Percentiles rank a stretch among this genome's conserved stretches.
Evolutionary conservation across 2,888 invertebrate genomes (phyloP).

Genomic region (Himalopsyche tibetana): DNA sequence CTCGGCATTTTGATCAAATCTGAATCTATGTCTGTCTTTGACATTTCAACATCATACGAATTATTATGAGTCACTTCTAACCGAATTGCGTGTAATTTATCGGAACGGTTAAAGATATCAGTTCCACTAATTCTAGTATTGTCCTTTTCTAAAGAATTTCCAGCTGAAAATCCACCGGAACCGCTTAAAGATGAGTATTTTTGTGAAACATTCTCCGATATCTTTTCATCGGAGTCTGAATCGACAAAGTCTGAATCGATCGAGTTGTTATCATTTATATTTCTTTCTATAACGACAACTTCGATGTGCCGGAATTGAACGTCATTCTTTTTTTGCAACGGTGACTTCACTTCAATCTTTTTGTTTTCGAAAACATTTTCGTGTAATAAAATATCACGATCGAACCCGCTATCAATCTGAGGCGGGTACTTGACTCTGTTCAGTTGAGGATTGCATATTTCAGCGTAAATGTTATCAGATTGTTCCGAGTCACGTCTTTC

Average conservation of each 20-base stretch:
- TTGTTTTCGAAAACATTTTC: conserved; percentile 73
- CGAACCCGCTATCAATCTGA: conserved; percentile 71
- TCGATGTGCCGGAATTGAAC: conserved; percentile 76
- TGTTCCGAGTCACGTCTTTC: conserved; percentile 69
- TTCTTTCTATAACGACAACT: conserved; percentile 77
- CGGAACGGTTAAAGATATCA: conserved; percentile 68
- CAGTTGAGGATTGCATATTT: conserved; percentile 78
- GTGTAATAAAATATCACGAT: conserved; percentile 69
- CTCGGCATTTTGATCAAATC: conserved; percentile 55
- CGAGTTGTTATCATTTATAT: conserved; percentile 74
- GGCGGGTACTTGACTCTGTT: conserved; percentile 67
- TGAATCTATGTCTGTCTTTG: conserved; percentile 50
- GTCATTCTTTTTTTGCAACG: conserved; percentile 70
- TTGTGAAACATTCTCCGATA: conserved; percentile 66
- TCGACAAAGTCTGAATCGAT: conserved; percentile 72
- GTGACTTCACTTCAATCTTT: conserved; percentile 71
- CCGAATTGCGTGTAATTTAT: conserved; percentile 75
- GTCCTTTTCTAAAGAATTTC: conserved; percentile 75
- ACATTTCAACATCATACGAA: conserved; percentile 57
- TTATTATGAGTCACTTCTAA: conserved; percentile 73
- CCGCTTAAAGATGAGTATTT: conserved; percentile 63
- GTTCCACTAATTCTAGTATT: conserved; percentile 66
- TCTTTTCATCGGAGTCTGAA: conserved; percentile 67
- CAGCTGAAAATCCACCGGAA: conserved; percentile 70
- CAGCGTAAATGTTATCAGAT: conserved; percentile 84